A percentile compares a stretch with the other conserved stretches of the same genome.
Conservation (phyloP, 2,888 invertebrate species). For the Eumerus sabulonum region DNA sequence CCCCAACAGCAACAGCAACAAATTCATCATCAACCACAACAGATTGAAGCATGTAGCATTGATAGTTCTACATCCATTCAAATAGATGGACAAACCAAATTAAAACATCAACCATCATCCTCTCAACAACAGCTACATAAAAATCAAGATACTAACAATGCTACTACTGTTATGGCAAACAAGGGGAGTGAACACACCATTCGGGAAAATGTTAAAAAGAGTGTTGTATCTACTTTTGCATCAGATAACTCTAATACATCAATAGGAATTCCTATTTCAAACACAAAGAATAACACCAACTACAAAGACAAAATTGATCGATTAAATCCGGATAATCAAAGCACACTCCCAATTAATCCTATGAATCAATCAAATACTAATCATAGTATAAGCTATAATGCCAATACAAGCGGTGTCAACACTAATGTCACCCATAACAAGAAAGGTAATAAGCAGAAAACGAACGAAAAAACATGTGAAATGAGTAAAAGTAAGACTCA, state of each 20-base stretch:
- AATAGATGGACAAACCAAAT: too few species aligned
- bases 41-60: too few species aligned
- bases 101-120: too few species aligned
- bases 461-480: constrained; percentile 59
- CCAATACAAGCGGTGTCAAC: constrained; percentile 26
- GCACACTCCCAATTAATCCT: neutral
- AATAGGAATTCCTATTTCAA: constrained; percentile 29
- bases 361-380: constrained; percentile 18
- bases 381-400: neutral
- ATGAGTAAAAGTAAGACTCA: constrained; percentile 54
- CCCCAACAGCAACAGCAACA: constrained; percentile 24
- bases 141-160: too few species aligned
- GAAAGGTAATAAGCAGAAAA: constrained; percentile 52
- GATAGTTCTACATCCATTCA: too few species aligned
- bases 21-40: neutral
- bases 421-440: constrained; percentile 50
- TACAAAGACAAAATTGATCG: constrained; percentile 42
- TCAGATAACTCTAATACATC: constrained; percentile 23
- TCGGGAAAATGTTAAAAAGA: too few species aligned
- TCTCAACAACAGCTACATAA: too few species aligned
- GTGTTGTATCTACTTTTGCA: neutral
- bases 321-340: constrained; percentile 33
- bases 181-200: too few species aligned
- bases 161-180: too few species aligned
- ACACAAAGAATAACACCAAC: constrained; percentile 27